Conservation (phyloP, 2,888 invertebrate species). For the Spialia ferax region DNA sequence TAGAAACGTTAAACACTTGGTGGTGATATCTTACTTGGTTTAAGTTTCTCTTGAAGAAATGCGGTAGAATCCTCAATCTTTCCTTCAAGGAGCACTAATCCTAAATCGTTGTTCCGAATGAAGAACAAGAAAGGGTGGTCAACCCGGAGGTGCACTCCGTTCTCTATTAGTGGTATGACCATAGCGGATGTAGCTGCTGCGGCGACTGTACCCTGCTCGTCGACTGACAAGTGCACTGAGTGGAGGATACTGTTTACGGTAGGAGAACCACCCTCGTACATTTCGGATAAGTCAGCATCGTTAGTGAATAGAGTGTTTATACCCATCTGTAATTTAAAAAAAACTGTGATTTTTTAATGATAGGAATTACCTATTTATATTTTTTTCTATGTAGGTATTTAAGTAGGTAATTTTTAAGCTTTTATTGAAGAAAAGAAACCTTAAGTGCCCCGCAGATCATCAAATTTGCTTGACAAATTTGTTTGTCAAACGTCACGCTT, state of each 20-base stretch:
- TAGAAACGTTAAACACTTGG: too few species aligned
- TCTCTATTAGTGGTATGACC: conserved; percentile 87
- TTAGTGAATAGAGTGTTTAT: conserved; percentile 85
- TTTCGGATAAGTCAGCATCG: conserved; percentile 86
- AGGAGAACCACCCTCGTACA: conserved; percentile 71
- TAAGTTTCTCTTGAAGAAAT: conserved; percentile 47
- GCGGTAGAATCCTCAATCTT: conserved; percentile 82
- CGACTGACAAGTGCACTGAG: conserved; percentile 88
- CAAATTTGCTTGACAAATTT: too few species aligned
- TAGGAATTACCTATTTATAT: too few species aligned
- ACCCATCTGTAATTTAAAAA: conserved; percentile 82
- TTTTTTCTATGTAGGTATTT: too few species aligned
- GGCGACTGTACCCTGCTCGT: conserved; percentile 89
- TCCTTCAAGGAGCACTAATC: conserved; percentile 88
- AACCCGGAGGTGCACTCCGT: conserved; percentile 79
- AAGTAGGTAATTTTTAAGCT: too few species aligned
- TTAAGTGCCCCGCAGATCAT: too few species aligned
- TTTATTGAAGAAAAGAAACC: too few species aligned
- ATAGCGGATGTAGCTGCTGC: conserved; percentile 87
- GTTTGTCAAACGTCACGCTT: too few species aligned
- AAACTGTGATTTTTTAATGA: too few species aligned
- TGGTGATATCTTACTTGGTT: neutral
- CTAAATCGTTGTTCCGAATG: conserved; percentile 85
- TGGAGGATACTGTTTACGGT: conserved; percentile 87
- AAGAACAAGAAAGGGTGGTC: conserved; percentile 90